Base-by-base conservation (phyloP, 2,888 invertebrate genomes). In the Dryocosmus kuriphilus region DNA sequence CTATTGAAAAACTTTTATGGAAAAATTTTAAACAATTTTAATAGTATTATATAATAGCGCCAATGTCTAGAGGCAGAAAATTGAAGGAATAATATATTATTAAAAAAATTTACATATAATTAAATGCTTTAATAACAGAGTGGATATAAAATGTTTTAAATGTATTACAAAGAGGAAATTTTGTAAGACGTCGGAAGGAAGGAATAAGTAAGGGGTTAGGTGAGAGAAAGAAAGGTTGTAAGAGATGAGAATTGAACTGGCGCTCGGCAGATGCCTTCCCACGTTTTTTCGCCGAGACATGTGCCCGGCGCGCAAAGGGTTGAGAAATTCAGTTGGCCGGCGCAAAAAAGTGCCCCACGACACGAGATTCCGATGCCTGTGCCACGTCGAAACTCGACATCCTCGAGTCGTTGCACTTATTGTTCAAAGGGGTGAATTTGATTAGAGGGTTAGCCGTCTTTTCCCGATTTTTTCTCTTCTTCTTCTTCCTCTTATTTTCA, bases 191-290 rank as follows among this genome's bases (percentile, higher is more conserved):
- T 80, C 79, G 80, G 78, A 80, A 78, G 79, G 77, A 76, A 57
- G 30, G n/a, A 60, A 76, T 77, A 76, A 75, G 65, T 77, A 74
- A 76, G 73, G 77, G 75, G 80, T 75, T 65, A 80, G 77, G 81
- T 77, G 63, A 78, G 81, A 81, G 84, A 82, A 80, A 77, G 77
- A 80, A 78, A 78, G 73, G 65, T 74, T 78, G 76, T 78, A 76
- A 67, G 76, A 81, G 60, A 80, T 79, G 77, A 79, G 79, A 80
- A 83, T 82, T 79, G 75, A 74, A 75, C 78, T 67, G 77, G 78
- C 80, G 83, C 85, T 83, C 85, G 87, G 88, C 90, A 90, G 90
- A 90, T 90, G 89, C 88, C 89, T 88, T 89, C 88, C 88, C 88
- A 88, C 89, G 89, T 87, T 89, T 89, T 90, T 88, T 87, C 83